These are phyloP conservation scores for Peromyscus californicus DNA, from an alignment of 2,113 vertebrate species.

Conservation along the genomic window DNA sequence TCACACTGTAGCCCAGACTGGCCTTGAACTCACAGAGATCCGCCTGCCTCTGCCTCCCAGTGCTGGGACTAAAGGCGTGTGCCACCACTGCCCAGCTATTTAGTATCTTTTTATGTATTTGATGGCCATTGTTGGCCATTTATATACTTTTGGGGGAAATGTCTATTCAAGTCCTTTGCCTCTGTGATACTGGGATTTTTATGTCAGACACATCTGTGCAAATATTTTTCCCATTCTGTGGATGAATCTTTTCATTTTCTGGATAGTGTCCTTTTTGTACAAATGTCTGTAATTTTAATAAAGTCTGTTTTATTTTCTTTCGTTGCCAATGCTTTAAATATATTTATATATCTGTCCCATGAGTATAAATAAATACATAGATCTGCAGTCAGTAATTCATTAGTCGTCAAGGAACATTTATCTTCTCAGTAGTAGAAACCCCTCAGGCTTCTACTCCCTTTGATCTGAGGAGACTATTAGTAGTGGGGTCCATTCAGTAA, in stretches of 20 bases:
- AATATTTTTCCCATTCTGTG: not conserved
- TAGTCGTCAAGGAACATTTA: conserved; percentile 34
- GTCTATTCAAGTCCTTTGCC: not conserved
- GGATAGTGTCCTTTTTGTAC: not conserved
- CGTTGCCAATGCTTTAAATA: conserved; percentile 9
- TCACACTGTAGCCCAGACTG: no score
- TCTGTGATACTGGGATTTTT: conserved; percentile 8
- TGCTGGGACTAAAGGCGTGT: no score
- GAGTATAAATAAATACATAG: conserved; percentile 21
- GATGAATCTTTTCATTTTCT: not conserved
- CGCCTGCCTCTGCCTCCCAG: no score
- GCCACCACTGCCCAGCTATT: no score
- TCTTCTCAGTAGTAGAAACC: conserved; percentile 48
- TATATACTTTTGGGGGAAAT: not conserved
- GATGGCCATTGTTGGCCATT: conserved; percentile 42
- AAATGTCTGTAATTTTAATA: conserved; percentile 36
- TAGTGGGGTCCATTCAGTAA: conserved; percentile 34
- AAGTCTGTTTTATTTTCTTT: conserved; percentile 13
- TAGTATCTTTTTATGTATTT: conserved; percentile 32
- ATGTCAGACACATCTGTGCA: not conserved
- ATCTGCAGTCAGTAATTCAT: conserved; percentile 53
- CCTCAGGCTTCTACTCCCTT: conserved; percentile 40
- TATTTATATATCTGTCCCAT: not conserved
- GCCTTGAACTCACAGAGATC: no score
- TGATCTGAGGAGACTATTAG: conserved; percentile 44